Conservation (phyloP, 30 jellyfish, hydroid and myxozoan genomes). For the Mastigias papua region DNA sequence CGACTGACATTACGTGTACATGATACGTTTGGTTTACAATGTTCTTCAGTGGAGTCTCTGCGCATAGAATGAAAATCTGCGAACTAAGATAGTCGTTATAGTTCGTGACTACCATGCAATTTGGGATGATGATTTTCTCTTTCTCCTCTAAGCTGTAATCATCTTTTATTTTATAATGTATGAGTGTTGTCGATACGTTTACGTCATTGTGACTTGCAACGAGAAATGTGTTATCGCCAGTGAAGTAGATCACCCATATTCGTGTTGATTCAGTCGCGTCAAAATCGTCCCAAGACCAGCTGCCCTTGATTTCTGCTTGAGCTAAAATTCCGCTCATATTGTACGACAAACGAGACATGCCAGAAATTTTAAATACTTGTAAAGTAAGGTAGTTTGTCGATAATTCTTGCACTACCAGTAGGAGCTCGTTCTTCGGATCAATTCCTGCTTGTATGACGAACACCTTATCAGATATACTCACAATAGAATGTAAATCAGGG, state of each 20-base stretch:
- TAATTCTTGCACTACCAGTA: constrained; percentile 90
- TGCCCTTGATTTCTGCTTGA: constrained; percentile 96
- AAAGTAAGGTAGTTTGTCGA: constrained; percentile 90
- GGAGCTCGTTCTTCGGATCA: constrained; percentile 86
- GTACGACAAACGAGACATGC: constrained; percentile 93
- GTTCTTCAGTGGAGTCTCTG: constrained; percentile 93
- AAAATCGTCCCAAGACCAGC: constrained; percentile 98
- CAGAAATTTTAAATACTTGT: constrained; percentile 84
- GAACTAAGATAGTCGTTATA: constrained; percentile 90
- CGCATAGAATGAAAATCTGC: constrained; percentile 91
- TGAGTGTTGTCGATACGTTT: constrained; percentile 78
- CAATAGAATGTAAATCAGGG: constrained; percentile 91
- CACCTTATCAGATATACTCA: constrained; percentile 92
- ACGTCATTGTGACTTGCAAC: constrained; percentile 90
- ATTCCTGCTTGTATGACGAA: constrained; percentile 98
- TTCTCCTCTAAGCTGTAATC: constrained; percentile 81
- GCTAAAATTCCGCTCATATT: constrained; percentile 96
- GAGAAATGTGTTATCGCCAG: constrained; percentile 80
- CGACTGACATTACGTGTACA: constrained; percentile 67
- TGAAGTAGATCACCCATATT: constrained; percentile 92
- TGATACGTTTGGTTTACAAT: constrained; percentile 94
- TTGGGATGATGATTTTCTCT: constrained; percentile 69
- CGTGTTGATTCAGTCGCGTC: constrained; percentile 98
- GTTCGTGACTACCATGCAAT: constrained; percentile 92
- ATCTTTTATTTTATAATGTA: constrained; percentile 82